Percentiles rank a stretch among this genome's conserved stretches.
These are phyloP conservation scores for Fragum sueziense DNA, from an alignment of 2,888 invertebrate genomes.

Conservation along the genomic window DNA sequence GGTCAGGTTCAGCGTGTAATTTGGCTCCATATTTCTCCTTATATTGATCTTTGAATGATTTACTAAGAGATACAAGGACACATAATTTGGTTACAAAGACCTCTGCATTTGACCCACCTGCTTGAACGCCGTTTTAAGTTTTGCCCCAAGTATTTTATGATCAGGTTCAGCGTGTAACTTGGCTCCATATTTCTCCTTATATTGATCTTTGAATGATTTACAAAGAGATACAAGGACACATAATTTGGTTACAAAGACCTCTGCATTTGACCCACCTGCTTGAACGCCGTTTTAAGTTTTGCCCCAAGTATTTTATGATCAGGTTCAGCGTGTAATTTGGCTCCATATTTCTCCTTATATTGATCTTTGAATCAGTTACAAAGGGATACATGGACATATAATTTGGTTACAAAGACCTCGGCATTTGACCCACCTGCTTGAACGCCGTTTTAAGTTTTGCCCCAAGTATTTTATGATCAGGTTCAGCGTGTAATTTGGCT, in stretches of 20 bases:
- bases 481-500: slow-evolving; percentile 94
- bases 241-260: no score
- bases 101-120: slow-evolving; percentile 33
- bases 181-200: slow-evolving; percentile 96
- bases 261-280: no score
- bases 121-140: slow-evolving; percentile 89
- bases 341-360: slow-evolving; percentile 96
- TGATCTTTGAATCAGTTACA: no score
- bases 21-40: slow-evolving; percentile 96
- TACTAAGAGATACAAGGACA: no score
- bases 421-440: slow-evolving; percentile 36
- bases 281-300: slow-evolving; percentile 90
- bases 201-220: no score
- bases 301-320: slow-evolving; percentile 96
- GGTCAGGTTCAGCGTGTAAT: slow-evolving; percentile 96
- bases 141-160: slow-evolving; percentile 93
- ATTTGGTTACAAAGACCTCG: no score
- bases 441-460: slow-evolving; percentile 91
- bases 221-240: no score
- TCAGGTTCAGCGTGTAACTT: slow-evolving; percentile 96
- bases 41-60: no score
- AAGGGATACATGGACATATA: no score
- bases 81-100: no score
- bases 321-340: slow-evolving; percentile 95
- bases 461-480: slow-evolving; percentile 96